A percentile compares a stretch with the other conserved stretches of the same genome.
Evolutionary conservation across 2,797 vertebrate species (phyloP).

Genomic region (Galagoides demidoff): DNA sequence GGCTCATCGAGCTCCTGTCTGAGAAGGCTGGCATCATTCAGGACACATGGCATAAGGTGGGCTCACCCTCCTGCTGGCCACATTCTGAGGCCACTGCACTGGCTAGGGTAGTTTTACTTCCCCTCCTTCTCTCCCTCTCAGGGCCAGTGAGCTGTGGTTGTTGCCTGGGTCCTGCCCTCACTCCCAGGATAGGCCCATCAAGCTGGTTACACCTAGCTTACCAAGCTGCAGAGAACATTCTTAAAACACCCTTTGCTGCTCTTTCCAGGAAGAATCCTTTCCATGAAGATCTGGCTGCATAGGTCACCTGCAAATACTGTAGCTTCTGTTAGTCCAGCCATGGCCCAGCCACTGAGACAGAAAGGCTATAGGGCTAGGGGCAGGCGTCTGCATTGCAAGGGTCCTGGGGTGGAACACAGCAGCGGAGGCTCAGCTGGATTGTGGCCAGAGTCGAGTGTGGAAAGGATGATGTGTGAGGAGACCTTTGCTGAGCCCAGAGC

Average conservation of each 20-base stretch:
- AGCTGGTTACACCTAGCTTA: neutral
- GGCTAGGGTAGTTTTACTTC: neutral
- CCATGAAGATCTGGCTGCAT: neutral
- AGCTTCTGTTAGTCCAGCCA: neutral
- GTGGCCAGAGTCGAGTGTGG: neutral
- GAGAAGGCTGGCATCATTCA: conserved; percentile 93
- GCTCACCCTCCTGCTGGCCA: neutral
- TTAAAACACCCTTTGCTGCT: neutral
- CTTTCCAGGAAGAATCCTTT: neutral
- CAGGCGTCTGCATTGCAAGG: neutral
- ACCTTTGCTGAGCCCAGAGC: neutral
- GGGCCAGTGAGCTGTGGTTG: neutral
- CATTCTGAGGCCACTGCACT: neutral
- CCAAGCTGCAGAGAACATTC: neutral
- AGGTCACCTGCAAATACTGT: neutral
- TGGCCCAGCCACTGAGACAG: neutral
- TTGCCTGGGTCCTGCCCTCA: neutral
- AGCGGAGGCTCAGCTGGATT: neutral
- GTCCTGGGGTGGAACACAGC: neutral
- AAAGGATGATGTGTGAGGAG: neutral
- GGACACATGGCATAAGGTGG: conserved; percentile 96
- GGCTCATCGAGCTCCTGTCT: conserved; percentile 95
- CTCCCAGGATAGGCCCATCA: neutral
- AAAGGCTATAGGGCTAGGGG: neutral
- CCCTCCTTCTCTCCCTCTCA: neutral